Evolutionary conservation across 2,797 vertebrate species (phyloP).

Genomic region (Chelidonichthys spinosus): DNA sequence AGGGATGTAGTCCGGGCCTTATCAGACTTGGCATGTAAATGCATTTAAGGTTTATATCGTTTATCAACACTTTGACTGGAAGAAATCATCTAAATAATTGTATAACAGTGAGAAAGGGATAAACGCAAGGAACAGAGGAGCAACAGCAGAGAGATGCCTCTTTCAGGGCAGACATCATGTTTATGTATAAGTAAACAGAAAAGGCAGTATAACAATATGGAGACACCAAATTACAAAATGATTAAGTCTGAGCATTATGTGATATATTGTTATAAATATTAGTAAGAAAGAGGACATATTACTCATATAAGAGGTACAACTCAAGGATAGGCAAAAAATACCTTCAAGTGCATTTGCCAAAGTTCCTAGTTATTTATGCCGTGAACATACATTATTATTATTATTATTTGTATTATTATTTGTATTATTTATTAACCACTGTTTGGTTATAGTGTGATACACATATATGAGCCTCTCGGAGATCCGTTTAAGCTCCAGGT

Average conservation of each 20-base stretch:
- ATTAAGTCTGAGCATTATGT: neutral
- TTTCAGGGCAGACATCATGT: neutral
- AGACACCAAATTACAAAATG: neutral
- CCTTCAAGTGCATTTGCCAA: neutral
- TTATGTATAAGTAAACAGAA: neutral
- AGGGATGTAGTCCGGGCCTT: neutral
- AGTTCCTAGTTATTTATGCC: neutral
- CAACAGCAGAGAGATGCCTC: neutral
- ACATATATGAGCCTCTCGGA: neutral
- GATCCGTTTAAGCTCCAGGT: neutral
- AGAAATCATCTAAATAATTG: neutral
- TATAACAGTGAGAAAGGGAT: neutral
- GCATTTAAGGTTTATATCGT: slow-evolving; percentile 3
- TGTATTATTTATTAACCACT: too few species aligned
- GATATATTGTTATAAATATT: too few species aligned
- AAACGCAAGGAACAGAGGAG: neutral
- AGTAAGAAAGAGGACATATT: neutral
- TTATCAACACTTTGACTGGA: slow-evolving; percentile 4
- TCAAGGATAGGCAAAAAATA: neutral
- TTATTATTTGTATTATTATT: too few species aligned
- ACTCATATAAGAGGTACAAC: neutral
- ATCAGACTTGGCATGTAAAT: slow-evolving; percentile 5
- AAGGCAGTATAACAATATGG: neutral
- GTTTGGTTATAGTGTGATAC: neutral
- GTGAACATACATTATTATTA: neutral